Evolutionary conservation across 2,888 invertebrate genomes (phyloP).

Genomic region (Anarsia innoxiella): DNA sequence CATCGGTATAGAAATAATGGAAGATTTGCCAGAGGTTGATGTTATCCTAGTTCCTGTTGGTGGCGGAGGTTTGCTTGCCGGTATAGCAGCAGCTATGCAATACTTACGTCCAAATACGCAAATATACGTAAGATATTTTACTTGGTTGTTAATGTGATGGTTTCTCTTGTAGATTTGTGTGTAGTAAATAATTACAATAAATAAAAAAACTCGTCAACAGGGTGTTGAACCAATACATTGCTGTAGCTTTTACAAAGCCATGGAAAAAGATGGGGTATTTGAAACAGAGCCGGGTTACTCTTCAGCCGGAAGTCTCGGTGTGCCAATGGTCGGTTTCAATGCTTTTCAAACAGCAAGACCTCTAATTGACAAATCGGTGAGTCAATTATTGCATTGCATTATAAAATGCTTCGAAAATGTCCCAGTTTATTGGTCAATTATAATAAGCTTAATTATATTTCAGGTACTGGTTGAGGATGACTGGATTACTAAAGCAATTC

Average conservation of each 20-base stretch:
- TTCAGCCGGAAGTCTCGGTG: conserved; percentile 31
- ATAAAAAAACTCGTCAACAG: too few species aligned
- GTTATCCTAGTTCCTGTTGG: conserved; percentile 92
- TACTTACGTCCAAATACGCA: conserved; percentile 83
- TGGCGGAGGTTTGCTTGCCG: conserved; percentile 92
- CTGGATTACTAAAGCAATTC: conserved; percentile 82
- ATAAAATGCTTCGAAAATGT: too few species aligned
- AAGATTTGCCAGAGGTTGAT: conserved; percentile 87
- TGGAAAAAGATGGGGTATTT: conserved; percentile 37
- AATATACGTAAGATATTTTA: conserved; percentile 87
- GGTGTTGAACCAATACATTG: conserved; percentile 38
- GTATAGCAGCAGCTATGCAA: conserved; percentile 88
- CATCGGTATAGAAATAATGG: conserved; percentile 90
- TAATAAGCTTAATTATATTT: not conserved
- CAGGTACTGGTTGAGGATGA: conserved; percentile 83
- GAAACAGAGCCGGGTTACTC: conserved; percentile 21
- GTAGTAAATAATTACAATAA: too few species aligned
- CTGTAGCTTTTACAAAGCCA: conserved; percentile 41
- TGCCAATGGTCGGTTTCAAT: conserved; percentile 39
- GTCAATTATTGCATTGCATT: too few species aligned
- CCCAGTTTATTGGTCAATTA: too few species aligned
- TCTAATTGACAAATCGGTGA: conserved; percentile 43
- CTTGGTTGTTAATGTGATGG: too few species aligned
- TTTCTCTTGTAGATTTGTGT: too few species aligned
- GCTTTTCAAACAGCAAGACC: conserved; percentile 42